Conservation (phyloP, 1,140 invertebrate species). For the Drosophila paulistorum region DNA sequence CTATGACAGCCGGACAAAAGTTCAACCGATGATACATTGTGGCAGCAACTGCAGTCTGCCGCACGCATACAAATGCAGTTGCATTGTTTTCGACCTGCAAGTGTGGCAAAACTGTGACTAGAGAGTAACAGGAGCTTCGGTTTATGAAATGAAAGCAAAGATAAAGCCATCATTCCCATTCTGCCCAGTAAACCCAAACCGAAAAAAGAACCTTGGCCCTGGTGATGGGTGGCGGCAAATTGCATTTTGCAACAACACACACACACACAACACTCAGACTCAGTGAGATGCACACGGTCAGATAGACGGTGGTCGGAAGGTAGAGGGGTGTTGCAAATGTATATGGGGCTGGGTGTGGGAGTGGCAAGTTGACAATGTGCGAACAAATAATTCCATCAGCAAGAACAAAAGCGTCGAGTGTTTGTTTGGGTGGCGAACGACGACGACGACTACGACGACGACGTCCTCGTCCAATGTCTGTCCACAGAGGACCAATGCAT, state of each 20-base stretch:
- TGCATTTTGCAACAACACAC: slow-evolving; percentile 65
- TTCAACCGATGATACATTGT: slow-evolving; percentile 80
- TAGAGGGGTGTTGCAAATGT: neutral
- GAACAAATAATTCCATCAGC: slow-evolving; percentile 83
- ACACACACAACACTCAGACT: neutral
- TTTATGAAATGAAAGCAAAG: slow-evolving; percentile 81
- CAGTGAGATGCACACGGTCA: slow-evolving; percentile 47
- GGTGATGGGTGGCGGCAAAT: slow-evolving; percentile 64
- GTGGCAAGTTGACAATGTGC: slow-evolving; percentile 81
- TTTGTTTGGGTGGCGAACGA: slow-evolving; percentile 72
- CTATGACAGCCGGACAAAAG: slow-evolving; percentile 78
- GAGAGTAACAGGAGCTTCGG: slow-evolving; percentile 51
- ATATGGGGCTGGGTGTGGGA: slow-evolving; percentile 43
- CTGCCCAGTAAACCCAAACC: slow-evolving; percentile 12
- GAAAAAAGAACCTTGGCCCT: slow-evolving; percentile 47
- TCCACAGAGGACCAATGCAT: slow-evolving; percentile 59
- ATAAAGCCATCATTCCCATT: slow-evolving; percentile 48
- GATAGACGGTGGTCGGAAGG: slow-evolving; percentile 32
- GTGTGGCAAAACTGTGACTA: slow-evolving; percentile 74
- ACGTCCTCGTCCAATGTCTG: slow-evolving; percentile 35
- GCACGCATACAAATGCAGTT: slow-evolving; percentile 66
- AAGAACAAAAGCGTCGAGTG: slow-evolving; percentile 81
- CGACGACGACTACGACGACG: slow-evolving; percentile 43
- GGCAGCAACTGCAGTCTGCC: slow-evolving; percentile 70
- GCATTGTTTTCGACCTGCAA: slow-evolving; percentile 61